A percentile compares a stretch with the other conserved stretches of the same genome.
Conservation (phyloP, 2,797 vertebrate genomes). For the Amniataba percoides region DNA sequence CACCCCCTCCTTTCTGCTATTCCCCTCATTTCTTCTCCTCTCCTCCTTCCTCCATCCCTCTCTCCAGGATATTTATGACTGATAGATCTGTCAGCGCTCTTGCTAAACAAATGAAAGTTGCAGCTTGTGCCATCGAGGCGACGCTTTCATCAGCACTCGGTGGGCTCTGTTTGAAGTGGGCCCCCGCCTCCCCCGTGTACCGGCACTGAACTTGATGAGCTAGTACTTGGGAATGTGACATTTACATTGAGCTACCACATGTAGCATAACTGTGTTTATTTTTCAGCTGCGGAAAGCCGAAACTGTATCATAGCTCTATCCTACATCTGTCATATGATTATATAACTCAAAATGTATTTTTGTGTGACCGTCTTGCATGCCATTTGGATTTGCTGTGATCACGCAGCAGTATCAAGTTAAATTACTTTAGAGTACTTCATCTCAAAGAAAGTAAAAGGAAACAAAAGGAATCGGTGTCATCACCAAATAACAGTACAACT, state of each 20-base stretch:
- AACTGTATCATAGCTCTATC: conserved; percentile 32
- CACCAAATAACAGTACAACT: not conserved
- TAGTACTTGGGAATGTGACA: conserved; percentile 69
- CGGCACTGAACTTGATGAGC: conserved; percentile 71
- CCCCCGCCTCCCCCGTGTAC: conserved; percentile 50
- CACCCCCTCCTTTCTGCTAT: conserved; percentile 32
- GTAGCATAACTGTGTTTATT: conserved; percentile 52
- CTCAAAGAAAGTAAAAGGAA: not conserved
- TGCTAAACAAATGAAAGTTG: conserved; percentile 78
- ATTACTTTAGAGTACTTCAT: not conserved
- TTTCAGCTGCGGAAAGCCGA: conserved; percentile 42
- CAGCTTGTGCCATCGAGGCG: conserved; percentile 46
- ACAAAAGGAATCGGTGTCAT: too few relatives aligned
- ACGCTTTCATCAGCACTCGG: conserved; percentile 68
- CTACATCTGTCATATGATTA: conserved; percentile 16
- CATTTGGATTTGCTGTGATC: not conserved
- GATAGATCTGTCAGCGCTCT: conserved; percentile 71
- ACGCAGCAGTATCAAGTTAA: not conserved
- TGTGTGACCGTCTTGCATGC: not conserved
- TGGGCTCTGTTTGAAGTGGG: conserved; percentile 62
- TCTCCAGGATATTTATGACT: conserved; percentile 72
- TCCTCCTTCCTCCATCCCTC: conserved; percentile 47
- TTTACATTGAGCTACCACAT: conserved; percentile 65
- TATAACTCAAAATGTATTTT: conserved; percentile 17
- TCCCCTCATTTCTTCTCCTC: conserved; percentile 41